phyloP scores from a whole-genome alignment of 2,888 invertebrate species.

The Netelia inedita region DNA sequence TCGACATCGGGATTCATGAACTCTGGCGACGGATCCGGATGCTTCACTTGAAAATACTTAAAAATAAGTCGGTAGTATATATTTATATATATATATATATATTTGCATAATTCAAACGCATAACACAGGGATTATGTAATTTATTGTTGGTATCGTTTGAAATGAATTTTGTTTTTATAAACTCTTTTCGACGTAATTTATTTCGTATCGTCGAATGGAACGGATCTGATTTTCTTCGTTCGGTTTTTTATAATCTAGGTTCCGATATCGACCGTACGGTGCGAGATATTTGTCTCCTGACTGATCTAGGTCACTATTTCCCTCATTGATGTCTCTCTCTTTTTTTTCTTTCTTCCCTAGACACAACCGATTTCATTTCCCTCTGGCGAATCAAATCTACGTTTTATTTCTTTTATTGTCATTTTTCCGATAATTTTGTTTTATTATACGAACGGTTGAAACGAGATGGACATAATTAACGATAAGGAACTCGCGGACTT shows the following conservation, averaged over 20 bases:
- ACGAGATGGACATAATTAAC: slow-evolving; percentile 18
- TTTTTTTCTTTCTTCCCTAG: neutral
- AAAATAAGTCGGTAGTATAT: neutral
- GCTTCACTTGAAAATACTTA: slow-evolving; percentile 10
- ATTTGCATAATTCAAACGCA: neutral
- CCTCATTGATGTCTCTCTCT: neutral
- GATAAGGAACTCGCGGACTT: slow-evolving; percentile 26
- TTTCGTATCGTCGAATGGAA: too few relatives aligned
- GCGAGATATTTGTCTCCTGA: neutral
- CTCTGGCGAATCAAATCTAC: neutral
- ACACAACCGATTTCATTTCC: neutral
- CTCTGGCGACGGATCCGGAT: slow-evolving; percentile 5
- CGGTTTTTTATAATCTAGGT: too few relatives aligned
- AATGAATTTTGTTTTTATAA: too few relatives aligned
- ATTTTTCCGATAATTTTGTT: neutral
- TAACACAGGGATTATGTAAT: neutral
- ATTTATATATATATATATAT: neutral
- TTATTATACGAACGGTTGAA: neutral
- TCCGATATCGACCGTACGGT: too few relatives aligned
- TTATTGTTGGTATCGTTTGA: neutral
- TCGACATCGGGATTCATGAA: slow-evolving; percentile 45
- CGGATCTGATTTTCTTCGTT: too few relatives aligned
- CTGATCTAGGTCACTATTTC: slow-evolving; percentile 30
- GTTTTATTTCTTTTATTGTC: neutral
- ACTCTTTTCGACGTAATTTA: too few relatives aligned